Evolutionary conservation across 2,888 invertebrate genomes (phyloP).

Genomic region (Smittia aterrima): DNA sequence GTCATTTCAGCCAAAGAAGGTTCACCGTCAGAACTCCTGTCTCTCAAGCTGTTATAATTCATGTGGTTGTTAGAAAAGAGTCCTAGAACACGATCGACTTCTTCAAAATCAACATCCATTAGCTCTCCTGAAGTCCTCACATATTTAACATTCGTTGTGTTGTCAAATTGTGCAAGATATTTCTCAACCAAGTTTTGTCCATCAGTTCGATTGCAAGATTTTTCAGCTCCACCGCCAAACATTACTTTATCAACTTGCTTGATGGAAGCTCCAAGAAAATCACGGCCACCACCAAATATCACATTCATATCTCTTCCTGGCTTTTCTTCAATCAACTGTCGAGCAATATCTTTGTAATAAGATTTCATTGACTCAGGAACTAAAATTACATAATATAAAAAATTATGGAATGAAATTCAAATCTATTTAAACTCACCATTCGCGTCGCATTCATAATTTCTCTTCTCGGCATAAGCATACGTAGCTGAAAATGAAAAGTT

Average conservation of each 20-base stretch:
- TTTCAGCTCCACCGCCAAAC: constrained; percentile 49
- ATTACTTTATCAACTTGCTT: constrained; percentile 44
- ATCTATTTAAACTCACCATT: constrained; percentile 7
- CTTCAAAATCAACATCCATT: constrained; percentile 52
- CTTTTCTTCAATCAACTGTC: constrained; percentile 61
- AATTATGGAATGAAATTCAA: background rate
- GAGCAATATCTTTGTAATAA: constrained; percentile 61
- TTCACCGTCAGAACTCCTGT: constrained; percentile 51
- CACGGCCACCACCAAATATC: constrained; percentile 63
- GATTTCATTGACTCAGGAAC: constrained; percentile 42
- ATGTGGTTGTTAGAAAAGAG: constrained; percentile 60
- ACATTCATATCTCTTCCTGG: constrained; percentile 63
- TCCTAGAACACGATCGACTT: constrained; percentile 56
- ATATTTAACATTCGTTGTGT: constrained; percentile 50
- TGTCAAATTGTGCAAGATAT: constrained; percentile 56
- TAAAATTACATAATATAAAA: background rate
- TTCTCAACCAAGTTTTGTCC: constrained; percentile 58
- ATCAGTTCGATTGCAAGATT: constrained; percentile 56
- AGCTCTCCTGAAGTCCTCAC: constrained; percentile 52
- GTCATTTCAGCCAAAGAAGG: constrained; percentile 63
- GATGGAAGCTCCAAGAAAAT: constrained; percentile 53
- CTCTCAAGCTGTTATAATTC: constrained; percentile 57
- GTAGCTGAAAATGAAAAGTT: background rate
- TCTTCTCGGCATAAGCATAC: constrained; percentile 43
- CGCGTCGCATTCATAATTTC: constrained; percentile 54